A percentile compares a stretch with the other conserved stretches of the same genome.
phyloP scores from a whole-genome alignment of 2,888 invertebrate species.

The Parapristionchus giblindavisi region DNA sequence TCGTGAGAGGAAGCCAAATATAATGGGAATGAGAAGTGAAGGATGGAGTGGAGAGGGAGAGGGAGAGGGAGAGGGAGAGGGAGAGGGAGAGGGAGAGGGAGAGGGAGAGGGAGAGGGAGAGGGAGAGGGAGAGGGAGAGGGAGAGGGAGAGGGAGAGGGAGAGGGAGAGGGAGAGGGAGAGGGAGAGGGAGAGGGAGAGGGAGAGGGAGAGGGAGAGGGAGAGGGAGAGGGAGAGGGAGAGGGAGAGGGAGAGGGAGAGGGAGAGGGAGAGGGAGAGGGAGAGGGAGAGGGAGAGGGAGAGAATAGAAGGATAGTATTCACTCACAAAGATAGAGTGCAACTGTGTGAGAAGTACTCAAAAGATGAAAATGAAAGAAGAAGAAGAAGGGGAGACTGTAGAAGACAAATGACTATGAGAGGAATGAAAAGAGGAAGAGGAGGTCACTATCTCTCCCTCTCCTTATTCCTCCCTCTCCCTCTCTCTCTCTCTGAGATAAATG shows the following conservation, averaged over 20 bases:
- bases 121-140: neutral
- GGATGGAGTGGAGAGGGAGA: neutral
- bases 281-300: neutral
- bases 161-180: neutral
- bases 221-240: no score
- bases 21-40: conserved; percentile 17
- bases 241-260: no score
- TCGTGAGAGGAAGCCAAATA: conserved; percentile 35
- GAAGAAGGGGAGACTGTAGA: conserved; percentile 11
- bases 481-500: no score
- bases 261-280: neutral
- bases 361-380: no score
- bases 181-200: conserved; percentile 3
- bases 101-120: conserved; percentile 9
- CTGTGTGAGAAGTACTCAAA: no score
- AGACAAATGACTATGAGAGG: no score
- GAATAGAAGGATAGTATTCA: no score
- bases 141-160: neutral
- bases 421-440: neutral
- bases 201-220: conserved; percentile 1
- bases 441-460: neutral
- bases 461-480: neutral
- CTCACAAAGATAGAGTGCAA: no score
- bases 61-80: neutral
- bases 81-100: conserved; percentile 15